Percentiles rank a stretch among this genome's conserved stretches.
Conservation (phyloP, 2,797 vertebrate species). For the Syngnathus rostellatus region DNA sequence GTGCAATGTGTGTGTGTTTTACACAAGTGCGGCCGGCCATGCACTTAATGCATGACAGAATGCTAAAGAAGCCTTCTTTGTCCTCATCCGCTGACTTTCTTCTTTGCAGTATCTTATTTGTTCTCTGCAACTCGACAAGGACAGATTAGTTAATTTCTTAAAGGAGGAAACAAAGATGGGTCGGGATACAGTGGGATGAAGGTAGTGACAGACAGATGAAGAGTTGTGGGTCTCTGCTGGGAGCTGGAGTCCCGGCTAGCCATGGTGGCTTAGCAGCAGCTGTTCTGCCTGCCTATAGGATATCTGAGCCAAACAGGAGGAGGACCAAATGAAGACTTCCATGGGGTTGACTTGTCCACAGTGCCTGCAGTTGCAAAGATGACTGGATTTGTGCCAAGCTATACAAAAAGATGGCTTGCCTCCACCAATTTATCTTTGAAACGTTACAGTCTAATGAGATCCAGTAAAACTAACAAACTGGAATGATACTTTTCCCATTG, state of each 20-base stretch:
- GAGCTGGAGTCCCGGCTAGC: constrained; percentile 47
- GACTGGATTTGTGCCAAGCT: constrained; percentile 37
- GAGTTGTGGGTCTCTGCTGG: constrained; percentile 55
- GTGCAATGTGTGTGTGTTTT: constrained; percentile 32
- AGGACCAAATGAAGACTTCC: constrained; percentile 68
- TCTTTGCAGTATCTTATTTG: constrained; percentile 18
- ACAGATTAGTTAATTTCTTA: background rate
- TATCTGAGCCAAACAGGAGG: constrained; percentile 85
- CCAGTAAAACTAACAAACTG: background rate
- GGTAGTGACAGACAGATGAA: constrained; percentile 35
- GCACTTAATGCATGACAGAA: constrained; percentile 38
- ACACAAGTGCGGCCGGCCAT: constrained; percentile 18
- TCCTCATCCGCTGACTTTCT: constrained; percentile 27
- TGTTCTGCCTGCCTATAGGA: constrained; percentile 77
- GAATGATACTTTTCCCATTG: background rate
- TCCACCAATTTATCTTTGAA: constrained; percentile 6
- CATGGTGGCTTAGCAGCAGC: constrained; percentile 75
- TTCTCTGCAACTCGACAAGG: background rate
- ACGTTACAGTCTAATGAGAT: background rate
- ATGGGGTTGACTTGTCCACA: constrained; percentile 30
- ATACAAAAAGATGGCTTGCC: constrained; percentile 45
- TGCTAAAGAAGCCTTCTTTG: constrained; percentile 29
- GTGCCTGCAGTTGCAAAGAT: constrained; percentile 18
- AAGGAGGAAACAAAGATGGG: constrained; percentile 2
- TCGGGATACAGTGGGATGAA: constrained; percentile 40